Conservation (phyloP, 2,888 invertebrate species). For the Chamaedrilus cognettii region DNA sequence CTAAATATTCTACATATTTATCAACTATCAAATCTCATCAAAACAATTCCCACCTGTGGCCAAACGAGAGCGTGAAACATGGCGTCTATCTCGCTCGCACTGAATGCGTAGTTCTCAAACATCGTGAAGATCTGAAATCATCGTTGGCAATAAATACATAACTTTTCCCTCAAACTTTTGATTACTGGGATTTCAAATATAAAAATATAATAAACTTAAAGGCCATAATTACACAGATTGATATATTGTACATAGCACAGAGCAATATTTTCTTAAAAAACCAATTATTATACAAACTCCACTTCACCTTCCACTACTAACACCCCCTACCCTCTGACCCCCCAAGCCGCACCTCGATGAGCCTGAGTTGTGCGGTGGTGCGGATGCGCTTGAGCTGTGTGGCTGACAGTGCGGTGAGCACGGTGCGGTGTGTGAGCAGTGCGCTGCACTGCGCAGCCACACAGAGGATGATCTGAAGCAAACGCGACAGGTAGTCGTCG, state of each 20-base stretch:
- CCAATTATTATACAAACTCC: too few species aligned
- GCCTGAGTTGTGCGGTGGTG: neutral
- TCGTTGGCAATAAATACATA: neutral
- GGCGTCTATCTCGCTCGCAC: neutral
- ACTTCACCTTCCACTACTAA: too few species aligned
- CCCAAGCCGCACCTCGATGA: neutral
- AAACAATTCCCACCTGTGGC: neutral
- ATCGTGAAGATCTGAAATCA: neutral
- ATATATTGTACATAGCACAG: neutral
- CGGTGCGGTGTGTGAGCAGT: neutral
- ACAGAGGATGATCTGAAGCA: neutral
- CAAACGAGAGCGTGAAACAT: neutral
- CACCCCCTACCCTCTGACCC: too few species aligned
- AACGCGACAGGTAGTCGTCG: neutral
- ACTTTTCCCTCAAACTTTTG: neutral
- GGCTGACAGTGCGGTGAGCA: neutral
- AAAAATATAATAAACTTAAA: neutral
- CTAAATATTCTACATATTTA: too few species aligned
- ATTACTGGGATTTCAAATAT: neutral
- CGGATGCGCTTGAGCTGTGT: neutral
- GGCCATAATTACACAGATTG: neutral
- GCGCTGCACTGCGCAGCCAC: neutral
- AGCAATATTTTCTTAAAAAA: neutral
- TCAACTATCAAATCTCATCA: too few species aligned
- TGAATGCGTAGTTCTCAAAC: neutral